These are phyloP conservation scores for Mactromeris polynyma DNA, from an alignment of 2,888 invertebrate genomes.

Conservation along the genomic window DNA sequence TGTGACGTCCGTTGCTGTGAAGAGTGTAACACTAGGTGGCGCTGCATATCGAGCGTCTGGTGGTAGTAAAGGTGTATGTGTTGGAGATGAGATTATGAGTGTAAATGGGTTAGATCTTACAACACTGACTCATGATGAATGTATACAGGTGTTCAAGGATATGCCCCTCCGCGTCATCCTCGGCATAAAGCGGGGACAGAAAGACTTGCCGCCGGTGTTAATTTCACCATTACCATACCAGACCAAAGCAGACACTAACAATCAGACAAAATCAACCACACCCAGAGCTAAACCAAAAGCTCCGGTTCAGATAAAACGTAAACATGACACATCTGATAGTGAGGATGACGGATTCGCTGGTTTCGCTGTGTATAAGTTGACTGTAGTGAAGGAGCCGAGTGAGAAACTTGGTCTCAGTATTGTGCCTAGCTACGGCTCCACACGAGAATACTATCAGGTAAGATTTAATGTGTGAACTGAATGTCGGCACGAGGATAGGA, in stretches of 20 bases:
- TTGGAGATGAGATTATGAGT: constrained; percentile 95
- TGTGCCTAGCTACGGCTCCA: constrained; percentile 83
- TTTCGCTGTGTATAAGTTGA: constrained; percentile 72
- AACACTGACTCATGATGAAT: constrained; percentile 94
- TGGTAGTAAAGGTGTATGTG: constrained; percentile 89
- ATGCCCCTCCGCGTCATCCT: constrained; percentile 88
- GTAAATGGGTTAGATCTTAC: constrained; percentile 94
- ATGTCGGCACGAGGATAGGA: too few species aligned
- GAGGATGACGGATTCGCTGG: constrained; percentile 74
- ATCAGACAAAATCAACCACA: neutral
- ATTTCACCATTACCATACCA: constrained; percentile 51
- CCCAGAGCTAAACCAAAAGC: constrained; percentile 12
- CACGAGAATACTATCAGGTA: constrained; percentile 83
- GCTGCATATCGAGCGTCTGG: constrained; percentile 83
- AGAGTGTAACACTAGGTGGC: constrained; percentile 83
- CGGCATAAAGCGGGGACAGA: constrained; percentile 73
- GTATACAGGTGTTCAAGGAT: constrained; percentile 95
- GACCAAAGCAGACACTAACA: neutral
- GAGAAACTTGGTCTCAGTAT: constrained; percentile 84
- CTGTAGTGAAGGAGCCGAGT: constrained; percentile 74
- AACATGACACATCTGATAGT: constrained; percentile 67
- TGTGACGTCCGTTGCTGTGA: constrained; percentile 93
- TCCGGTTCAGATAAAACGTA: constrained; percentile 34
- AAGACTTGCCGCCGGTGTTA: constrained; percentile 59
- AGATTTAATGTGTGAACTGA: too few species aligned